Evolutionary conservation across 2,888 invertebrate species (phyloP).

Genomic region (Eulithis prunata): DNA sequence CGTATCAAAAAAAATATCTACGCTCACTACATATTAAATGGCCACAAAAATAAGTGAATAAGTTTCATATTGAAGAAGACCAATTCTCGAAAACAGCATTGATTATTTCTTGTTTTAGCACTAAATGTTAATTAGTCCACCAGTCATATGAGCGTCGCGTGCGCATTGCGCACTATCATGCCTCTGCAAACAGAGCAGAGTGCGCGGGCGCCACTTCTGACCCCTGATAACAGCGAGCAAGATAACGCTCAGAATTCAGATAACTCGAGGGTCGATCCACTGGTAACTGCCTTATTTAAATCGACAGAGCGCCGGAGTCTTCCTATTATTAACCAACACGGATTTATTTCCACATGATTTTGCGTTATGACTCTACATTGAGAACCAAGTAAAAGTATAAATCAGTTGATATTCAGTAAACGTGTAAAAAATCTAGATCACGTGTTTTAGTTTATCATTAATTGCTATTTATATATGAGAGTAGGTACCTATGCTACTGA

Average conservation of each 20-base stretch:
- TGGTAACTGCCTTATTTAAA: conserved; percentile 49
- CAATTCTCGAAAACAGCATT: too few species aligned
- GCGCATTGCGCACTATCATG: conserved; percentile 63
- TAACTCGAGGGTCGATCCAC: conserved; percentile 50
- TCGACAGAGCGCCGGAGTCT: conserved; percentile 25
- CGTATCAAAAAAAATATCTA: too few species aligned
- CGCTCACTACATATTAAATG: too few species aligned
- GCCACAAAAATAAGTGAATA: too few species aligned
- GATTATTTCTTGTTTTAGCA: neutral
- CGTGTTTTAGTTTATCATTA: neutral
- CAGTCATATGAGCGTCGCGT: conserved; percentile 73
- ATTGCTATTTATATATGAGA: neutral
- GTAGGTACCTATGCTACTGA: neutral
- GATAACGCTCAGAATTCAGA: conserved; percentile 51
- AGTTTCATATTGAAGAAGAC: too few species aligned
- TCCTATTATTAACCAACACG: neutral
- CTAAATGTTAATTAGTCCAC: conserved; percentile 45
- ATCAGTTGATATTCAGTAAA: too few species aligned
- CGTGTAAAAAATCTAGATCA: neutral
- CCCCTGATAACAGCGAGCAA: conserved; percentile 61
- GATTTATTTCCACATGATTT: conserved; percentile 3
- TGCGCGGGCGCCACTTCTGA: conserved; percentile 67
- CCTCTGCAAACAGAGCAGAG: conserved; percentile 64
- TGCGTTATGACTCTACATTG: neutral
- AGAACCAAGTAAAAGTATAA: too few species aligned